A percentile compares a stretch with the other conserved stretches of the same genome.
Evolutionary conservation across 1,140 invertebrate genomes (phyloP).

Genomic region (Atta cephalotes): DNA sequence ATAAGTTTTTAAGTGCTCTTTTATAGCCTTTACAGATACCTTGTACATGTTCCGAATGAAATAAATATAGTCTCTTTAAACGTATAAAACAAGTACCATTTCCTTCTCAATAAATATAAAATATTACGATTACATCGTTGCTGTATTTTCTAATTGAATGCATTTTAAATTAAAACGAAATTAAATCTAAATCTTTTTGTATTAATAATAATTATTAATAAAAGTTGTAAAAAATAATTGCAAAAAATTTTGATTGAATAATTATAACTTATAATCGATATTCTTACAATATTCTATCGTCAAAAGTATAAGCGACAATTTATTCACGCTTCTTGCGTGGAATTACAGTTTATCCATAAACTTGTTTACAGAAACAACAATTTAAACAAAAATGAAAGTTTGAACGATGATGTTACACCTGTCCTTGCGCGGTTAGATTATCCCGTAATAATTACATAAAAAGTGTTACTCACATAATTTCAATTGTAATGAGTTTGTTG

Average conservation of each 20-base stretch:
- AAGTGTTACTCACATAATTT: background rate
- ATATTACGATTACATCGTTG: background rate
- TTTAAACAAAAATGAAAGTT: constrained; percentile 11
- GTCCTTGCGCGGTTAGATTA: constrained; percentile 46
- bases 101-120: background rate
- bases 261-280: background rate
- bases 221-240: background rate
- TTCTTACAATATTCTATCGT: background rate
- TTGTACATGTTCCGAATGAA: background rate
- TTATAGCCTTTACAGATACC: background rate
- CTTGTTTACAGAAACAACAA: constrained; percentile 2
- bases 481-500: background rate
- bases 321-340: background rate
- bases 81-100: background rate
- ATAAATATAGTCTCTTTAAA: background rate
- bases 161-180: background rate
- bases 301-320: background rate
- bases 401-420: background rate
- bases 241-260: background rate
- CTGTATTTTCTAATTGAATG: background rate
- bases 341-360: background rate
- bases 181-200: background rate
- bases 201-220: background rate
- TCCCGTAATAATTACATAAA: background rate
- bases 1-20: background rate